Evolutionary conservation across 1,140 invertebrate species (phyloP), one percentile per base, ranked within the genome.

Genomic region (Drosophila ananassae): DNA sequence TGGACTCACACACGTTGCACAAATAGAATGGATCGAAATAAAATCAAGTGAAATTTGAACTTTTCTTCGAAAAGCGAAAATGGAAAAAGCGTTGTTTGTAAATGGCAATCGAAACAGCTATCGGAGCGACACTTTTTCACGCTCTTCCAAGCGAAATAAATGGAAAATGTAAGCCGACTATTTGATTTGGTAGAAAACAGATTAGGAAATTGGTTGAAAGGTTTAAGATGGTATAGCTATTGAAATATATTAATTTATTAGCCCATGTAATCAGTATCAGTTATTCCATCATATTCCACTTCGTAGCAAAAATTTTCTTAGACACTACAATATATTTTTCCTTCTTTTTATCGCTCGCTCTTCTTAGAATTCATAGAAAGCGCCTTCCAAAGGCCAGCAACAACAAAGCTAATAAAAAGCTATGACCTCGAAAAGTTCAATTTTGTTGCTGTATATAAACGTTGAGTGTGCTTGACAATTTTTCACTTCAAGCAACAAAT

Each of bases 401-500:
- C 34, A 12, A 44, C 64, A 87, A 82, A 82, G 82, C 74, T 80
- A 87, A 87, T 87, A 87, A 89, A 87, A 89, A 59, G 48, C 72
- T 76, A 73, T 89, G 79, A 89, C 83, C 82, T 87, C 83, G 83
- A 89, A 89, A 82, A 89, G 82, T 89, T 89, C 66, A 87, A 87
- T 87, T 89, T 75, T 75, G 72, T 82, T 78, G 71, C 71, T 85
- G 76, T 87, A 87, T 73, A 82, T 78, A 82, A 82, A 76, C 74
- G 79, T 78, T 72, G 82, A 85, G 81, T 79, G 82, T 79, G 79
- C 83, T 76, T 89, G 83, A 82, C 83, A 87, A 87, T 87, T 89
- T 87, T 87, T 89, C 82, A 87, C 75, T 82, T 89, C 78, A 87
- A 78, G 82, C 83, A 84, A 82, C 82, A 87, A 89, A 87, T 87